These are phyloP conservation scores for Pseudochirops corinnae DNA, from an alignment of 2,797 vertebrate genomes.

Conservation along the genomic window DNA sequence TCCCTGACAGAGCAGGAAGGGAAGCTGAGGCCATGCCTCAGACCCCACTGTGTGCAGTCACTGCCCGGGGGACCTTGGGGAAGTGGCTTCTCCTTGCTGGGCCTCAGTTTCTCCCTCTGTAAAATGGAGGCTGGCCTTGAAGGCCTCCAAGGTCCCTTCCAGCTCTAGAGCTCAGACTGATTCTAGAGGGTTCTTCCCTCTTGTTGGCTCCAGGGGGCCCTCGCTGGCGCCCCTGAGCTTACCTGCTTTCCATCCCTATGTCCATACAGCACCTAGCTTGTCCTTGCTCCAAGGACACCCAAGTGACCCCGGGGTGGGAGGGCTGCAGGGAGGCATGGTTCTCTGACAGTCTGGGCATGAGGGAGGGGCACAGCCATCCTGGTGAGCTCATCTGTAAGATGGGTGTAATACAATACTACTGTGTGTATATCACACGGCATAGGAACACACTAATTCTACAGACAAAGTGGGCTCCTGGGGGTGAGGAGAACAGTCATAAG, in stretches of 20 bases:
- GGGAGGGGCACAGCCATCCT: no score
- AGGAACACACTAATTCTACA: not conserved
- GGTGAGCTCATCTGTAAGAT: conserved; percentile 18
- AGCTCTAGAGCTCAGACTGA: not conserved
- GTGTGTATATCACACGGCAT: no score
- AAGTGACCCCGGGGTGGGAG: fast-evolving
- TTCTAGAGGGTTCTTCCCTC: conserved; percentile 60
- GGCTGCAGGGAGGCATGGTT: not conserved
- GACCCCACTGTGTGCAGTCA: conserved; percentile 50
- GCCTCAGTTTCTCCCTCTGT: not conserved
- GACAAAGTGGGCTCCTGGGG: not conserved
- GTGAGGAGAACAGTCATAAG: no score
- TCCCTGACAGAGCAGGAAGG: not conserved
- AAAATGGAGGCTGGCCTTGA: not conserved
- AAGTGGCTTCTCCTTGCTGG: not conserved
- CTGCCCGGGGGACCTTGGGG: not conserved
- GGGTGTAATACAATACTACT: not conserved
- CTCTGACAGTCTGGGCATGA: not conserved
- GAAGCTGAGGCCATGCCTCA: not conserved
- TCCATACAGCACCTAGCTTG: not conserved
- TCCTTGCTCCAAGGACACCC: not conserved
- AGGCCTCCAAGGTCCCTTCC: not conserved
- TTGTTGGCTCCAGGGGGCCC: conserved; percentile 36
- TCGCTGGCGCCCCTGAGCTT: not conserved
- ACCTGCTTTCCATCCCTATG: not conserved